Percentiles rank a stretch among this genome's conserved stretches.
Evolutionary conservation across 2,888 invertebrate species (phyloP).

Genomic region (Gryllus longicercus): DNA sequence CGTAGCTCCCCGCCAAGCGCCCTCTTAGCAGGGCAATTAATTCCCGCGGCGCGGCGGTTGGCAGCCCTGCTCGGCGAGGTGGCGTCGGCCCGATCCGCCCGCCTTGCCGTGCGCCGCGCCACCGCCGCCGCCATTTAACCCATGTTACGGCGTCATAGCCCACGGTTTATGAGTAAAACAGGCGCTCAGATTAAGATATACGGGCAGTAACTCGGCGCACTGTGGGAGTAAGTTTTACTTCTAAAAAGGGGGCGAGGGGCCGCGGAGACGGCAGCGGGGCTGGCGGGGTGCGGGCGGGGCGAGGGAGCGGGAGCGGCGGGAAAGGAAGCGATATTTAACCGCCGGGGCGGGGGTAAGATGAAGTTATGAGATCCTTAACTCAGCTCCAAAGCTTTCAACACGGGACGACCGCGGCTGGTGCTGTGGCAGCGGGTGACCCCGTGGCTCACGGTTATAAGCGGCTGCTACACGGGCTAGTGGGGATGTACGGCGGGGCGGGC

Average conservation of each 20-base stretch:
- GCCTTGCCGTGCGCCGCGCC: slow-evolving; percentile 12
- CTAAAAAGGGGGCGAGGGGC: background rate
- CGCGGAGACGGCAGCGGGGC: background rate
- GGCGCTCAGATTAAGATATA: slow-evolving; percentile 33
- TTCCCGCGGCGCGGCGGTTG: no score
- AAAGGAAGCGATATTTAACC: slow-evolving; percentile 29
- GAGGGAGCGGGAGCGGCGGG: background rate
- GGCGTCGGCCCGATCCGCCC: background rate
- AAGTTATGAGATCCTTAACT: slow-evolving; percentile 35
- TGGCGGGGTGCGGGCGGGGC: background rate
- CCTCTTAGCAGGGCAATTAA: no score
- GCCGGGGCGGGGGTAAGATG: slow-evolving; percentile 34
- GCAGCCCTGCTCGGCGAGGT: background rate
- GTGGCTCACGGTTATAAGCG: slow-evolving; percentile 9
- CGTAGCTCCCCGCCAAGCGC: no score
- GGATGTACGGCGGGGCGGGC: background rate
- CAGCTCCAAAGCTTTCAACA: slow-evolving; percentile 29
- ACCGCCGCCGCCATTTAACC: slow-evolving; percentile 24
- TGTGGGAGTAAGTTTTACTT: slow-evolving; percentile 32
- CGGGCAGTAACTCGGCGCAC: slow-evolving; percentile 33
- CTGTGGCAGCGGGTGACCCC: background rate
- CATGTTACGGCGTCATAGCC: slow-evolving; percentile 22
- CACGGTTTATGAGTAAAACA: slow-evolving; percentile 33
- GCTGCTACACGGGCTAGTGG: background rate
- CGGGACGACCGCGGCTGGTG: background rate